phyloP scores from a whole-genome alignment of 2,888 invertebrate species.

The Tanypteryx hageni region DNA sequence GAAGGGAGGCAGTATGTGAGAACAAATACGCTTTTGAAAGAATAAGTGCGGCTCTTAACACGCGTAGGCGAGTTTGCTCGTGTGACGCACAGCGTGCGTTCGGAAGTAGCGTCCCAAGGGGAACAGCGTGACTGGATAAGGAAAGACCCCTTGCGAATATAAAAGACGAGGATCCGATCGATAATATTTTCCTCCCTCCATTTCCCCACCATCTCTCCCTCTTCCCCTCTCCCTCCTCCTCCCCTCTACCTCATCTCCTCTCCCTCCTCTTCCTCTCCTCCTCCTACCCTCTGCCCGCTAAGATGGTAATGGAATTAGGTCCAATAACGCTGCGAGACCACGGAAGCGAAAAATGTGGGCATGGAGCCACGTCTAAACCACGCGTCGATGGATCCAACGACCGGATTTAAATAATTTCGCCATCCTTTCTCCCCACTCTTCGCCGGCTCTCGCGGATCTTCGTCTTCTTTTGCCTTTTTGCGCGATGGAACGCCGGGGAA shows the following conservation, averaged over 20 bases:
- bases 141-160: no score
- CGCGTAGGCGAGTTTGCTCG: no score
- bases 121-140: no score
- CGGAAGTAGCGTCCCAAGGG: no score
- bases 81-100: no score
- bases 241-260: not conserved
- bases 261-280: not conserved
- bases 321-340: slow-evolving; percentile 61
- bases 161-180: slow-evolving; percentile 29
- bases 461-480: not conserved
- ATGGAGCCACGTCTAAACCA: slow-evolving; percentile 52
- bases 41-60: no score
- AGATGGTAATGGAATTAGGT: slow-evolving; percentile 61
- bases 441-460: not conserved
- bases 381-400: slow-evolving; percentile 41
- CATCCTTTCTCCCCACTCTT: not conserved
- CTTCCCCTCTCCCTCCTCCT: not conserved
- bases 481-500: not conserved
- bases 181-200: slow-evolving; percentile 51
- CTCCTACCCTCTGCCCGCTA: not conserved
- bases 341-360: slow-evolving; percentile 61
- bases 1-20: no score
- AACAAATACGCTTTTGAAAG: no score
- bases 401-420: slow-evolving; percentile 62
- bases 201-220: not conserved